Conservation (phyloP, 1,140 invertebrate species). For the Gerris buenoi region DNA sequence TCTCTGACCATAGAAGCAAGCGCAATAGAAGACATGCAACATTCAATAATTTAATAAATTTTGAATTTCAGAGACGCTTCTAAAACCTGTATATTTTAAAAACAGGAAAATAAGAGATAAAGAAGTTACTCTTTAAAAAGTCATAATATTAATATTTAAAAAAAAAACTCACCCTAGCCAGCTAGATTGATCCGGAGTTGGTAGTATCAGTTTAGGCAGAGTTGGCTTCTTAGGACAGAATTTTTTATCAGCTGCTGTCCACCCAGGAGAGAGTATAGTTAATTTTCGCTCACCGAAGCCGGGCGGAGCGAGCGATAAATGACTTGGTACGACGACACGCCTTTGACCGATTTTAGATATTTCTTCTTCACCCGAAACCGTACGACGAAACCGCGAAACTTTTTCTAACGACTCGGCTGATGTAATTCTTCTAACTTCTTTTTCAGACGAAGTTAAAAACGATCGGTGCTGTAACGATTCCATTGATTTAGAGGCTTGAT, state of each 20-base stretch:
- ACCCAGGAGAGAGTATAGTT: slow-evolving; percentile 52
- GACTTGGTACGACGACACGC: slow-evolving; percentile 40
- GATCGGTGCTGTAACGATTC: slow-evolving; percentile 35
- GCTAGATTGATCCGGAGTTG: slow-evolving; percentile 48
- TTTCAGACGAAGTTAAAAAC: slow-evolving; percentile 44
- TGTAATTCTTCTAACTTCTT: slow-evolving; percentile 41
- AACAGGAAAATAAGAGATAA: no score
- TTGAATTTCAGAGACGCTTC: no score
- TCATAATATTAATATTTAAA: no score
- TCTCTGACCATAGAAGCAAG: no score
- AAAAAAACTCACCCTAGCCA: slow-evolving; percentile 30
- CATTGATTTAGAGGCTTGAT: slow-evolving; percentile 40
- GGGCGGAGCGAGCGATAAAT: slow-evolving; percentile 50
- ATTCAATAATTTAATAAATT: no score
- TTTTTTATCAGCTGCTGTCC: slow-evolving; percentile 35
- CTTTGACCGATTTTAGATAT: slow-evolving; percentile 44
- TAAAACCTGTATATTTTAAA: no score
- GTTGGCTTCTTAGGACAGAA: slow-evolving; percentile 57
- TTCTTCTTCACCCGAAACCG: slow-evolving; percentile 42
- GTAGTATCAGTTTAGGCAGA: slow-evolving; percentile 54
- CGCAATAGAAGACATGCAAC: no score
- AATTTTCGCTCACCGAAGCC: slow-evolving; percentile 39
- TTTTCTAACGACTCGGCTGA: slow-evolving; percentile 18
- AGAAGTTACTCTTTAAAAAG: no score
- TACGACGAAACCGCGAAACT: slow-evolving; percentile 22